Percentiles rank a stretch among this genome's conserved stretches.
These are phyloP conservation scores for Ceratina australensis DNA, from an alignment of 1,140 invertebrate genomes.

Conservation along the genomic window DNA sequence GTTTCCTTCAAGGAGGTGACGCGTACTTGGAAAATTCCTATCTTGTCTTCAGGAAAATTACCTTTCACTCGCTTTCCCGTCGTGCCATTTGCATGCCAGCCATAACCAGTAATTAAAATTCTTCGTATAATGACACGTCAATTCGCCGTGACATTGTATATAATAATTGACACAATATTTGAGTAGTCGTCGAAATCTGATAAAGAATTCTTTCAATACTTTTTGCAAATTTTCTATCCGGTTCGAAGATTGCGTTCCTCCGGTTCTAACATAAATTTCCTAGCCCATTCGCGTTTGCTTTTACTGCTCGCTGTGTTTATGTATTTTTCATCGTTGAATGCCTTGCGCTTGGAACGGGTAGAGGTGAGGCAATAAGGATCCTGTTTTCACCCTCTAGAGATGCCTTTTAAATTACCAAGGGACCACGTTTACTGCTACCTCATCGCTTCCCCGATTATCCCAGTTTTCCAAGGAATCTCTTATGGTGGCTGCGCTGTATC, in stretches of 20 bases:
- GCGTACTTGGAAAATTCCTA: too few species aligned
- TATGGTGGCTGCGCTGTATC: too few species aligned
- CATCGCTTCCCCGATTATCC: not conserved
- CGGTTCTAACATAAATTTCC: constrained; percentile 1
- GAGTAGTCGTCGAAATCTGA: too few species aligned
- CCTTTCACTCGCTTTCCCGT: too few species aligned
- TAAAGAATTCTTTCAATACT: not conserved
- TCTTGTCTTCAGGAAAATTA: too few species aligned
- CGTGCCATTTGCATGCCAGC: too few species aligned
- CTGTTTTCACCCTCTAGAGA: not conserved
- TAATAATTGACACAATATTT: too few species aligned
- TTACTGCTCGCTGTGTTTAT: not conserved
- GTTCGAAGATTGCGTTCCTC: not conserved
- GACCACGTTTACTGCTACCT: not conserved
- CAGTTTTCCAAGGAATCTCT: too few species aligned
- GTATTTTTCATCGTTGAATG: not conserved
- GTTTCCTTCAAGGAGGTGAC: too few species aligned
- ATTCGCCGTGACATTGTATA: too few species aligned
- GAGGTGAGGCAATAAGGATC: constrained; percentile 5
- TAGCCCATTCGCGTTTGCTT: not conserved
- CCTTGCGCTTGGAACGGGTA: not conserved
- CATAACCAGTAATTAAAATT: too few species aligned
- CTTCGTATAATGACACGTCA: too few species aligned
- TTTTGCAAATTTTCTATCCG: not conserved
- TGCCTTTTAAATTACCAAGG: not conserved